Conservation (phyloP, 2,797 vertebrate genomes). For the Clarias laeviceps region DNA sequence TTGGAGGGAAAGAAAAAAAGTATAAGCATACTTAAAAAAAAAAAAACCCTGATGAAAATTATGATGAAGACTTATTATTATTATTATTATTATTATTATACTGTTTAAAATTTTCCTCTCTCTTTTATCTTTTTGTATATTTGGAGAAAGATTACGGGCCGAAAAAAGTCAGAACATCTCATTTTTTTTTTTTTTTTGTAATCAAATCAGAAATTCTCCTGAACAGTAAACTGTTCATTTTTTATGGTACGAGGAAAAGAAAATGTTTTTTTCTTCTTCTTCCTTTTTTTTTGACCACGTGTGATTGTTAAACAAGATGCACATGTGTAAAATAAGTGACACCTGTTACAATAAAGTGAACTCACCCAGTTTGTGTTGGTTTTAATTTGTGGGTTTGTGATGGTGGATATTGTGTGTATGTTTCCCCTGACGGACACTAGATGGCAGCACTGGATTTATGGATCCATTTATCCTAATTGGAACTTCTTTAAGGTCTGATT, state of each 20-base stretch:
- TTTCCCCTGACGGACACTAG: slow-evolving; percentile 39
- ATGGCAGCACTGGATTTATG: slow-evolving; percentile 34
- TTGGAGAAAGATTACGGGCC: slow-evolving; percentile 1
- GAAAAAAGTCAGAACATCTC: neutral
- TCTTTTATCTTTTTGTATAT: slow-evolving; percentile 45
- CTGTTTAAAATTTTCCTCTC: slow-evolving; percentile 40
- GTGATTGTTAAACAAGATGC: slow-evolving; percentile 53
- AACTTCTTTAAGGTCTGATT: neutral
- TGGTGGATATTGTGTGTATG: neutral
- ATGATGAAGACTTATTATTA: neutral
- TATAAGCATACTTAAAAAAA: neutral
- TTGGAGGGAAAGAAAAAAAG: slow-evolving; percentile 12
- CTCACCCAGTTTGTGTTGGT: slow-evolving; percentile 53
- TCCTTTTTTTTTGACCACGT: slow-evolving; percentile 53
- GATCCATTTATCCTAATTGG: neutral
- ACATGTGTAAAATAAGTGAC: slow-evolving; percentile 39
- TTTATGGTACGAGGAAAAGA: slow-evolving; percentile 53
- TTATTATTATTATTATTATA: neutral
- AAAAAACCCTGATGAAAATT: neutral
- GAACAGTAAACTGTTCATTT: slow-evolving; percentile 40
- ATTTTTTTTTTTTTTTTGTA: slow-evolving; percentile 45
- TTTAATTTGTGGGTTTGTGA: slow-evolving; percentile 39
- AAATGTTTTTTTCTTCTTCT: slow-evolving; percentile 23
- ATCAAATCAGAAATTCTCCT: slow-evolving; percentile 45
- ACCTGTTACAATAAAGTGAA: slow-evolving; percentile 64